phyloP scores from a whole-genome alignment of 2,113 vertebrate genomes.

The Lampris incognitus region DNA sequence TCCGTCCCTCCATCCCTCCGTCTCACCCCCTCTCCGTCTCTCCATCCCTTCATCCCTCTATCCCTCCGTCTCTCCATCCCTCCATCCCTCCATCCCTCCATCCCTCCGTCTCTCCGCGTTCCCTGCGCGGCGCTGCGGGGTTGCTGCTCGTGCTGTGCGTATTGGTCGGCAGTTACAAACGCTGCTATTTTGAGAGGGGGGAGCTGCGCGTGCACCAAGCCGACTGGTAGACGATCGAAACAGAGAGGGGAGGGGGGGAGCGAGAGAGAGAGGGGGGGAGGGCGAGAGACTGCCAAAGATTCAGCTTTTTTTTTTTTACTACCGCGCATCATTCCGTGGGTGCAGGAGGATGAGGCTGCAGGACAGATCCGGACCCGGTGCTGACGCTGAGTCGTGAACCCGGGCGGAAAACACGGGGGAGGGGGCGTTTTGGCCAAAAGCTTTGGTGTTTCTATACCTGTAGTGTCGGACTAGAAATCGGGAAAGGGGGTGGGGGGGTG shows the following conservation, averaged over 20 bases:
- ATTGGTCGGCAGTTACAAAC: slow-evolving; percentile 71
- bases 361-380: slow-evolving; percentile 50
- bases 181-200: slow-evolving; percentile 76
- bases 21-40: slow-evolving; percentile 26
- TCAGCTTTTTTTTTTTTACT: slow-evolving; percentile 26
- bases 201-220: slow-evolving; percentile 16
- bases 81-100: neutral
- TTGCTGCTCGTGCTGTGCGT: slow-evolving; percentile 55
- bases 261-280: slow-evolving; percentile 20
- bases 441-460: no score
- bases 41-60: slow-evolving; percentile 50
- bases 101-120: slow-evolving; percentile 39
- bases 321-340: slow-evolving; percentile 34
- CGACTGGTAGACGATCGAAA: slow-evolving; percentile 36
- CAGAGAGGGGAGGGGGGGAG: slow-evolving; percentile 18
- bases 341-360: slow-evolving; percentile 41
- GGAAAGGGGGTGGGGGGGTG: neutral
- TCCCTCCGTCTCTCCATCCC: neutral
- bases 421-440: neutral
- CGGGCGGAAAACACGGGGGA: slow-evolving; percentile 9
- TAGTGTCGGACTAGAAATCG: no score
- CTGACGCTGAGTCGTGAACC: slow-evolving; percentile 31
- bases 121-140: slow-evolving; percentile 26
- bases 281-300: slow-evolving; percentile 21
- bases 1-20: neutral